Conservation (phyloP, 2,888 invertebrate species). For the Anthrax anthrax region DNA sequence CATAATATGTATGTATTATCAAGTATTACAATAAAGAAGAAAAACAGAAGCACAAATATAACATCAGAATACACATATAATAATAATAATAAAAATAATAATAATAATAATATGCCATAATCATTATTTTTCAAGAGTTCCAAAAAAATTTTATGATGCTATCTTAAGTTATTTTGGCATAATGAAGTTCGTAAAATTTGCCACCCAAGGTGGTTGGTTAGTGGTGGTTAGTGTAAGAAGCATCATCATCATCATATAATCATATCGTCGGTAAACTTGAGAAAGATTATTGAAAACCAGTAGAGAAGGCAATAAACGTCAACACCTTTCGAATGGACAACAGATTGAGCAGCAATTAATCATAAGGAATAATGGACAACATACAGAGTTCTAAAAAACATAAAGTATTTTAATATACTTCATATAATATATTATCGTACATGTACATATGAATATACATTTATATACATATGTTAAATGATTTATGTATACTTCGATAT, state of each 20-base stretch:
- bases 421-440: too few species aligned
- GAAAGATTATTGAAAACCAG: conserved; percentile 3
- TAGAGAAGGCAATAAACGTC: conserved; percentile 8
- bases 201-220: conserved; percentile 9
- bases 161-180: conserved; percentile 6
- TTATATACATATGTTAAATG: too few species aligned
- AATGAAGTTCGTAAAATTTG: conserved; percentile 10
- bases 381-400: neutral
- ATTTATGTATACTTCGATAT: too few species aligned
- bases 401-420: neutral
- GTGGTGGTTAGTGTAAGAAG: too few species aligned
- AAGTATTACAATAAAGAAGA: too few species aligned
- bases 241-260: neutral
- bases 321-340: conserved; percentile 8
- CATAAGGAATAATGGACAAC: conserved; percentile 7
- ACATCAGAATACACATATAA: too few species aligned
- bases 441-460: too few species aligned
- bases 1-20: too few species aligned
- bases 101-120: too few species aligned
- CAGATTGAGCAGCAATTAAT: conserved; percentile 6
- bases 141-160: neutral
- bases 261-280: conserved; percentile 1
- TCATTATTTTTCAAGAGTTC: neutral
- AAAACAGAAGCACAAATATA: too few species aligned
- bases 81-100: too few species aligned